A percentile compares a stretch with the other conserved stretches of the same genome.
phyloP scores from a whole-genome alignment of 2,797 vertebrate genomes.

The Sebastiscus albofasciatus region DNA sequence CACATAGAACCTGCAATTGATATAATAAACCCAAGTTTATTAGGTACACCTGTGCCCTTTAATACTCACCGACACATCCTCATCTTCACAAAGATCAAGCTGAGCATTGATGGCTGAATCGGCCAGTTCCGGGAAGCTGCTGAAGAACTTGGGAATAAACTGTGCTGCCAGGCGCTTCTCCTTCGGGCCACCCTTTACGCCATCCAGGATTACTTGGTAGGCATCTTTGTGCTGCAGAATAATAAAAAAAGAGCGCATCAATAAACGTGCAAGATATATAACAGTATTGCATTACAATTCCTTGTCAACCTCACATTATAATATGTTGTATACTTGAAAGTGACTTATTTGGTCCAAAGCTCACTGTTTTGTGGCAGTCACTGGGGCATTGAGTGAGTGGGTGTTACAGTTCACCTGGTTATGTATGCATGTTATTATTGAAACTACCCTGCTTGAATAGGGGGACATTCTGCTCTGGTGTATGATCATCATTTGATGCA shows the following conservation, averaged over 20 bases:
- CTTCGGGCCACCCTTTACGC: slow-evolving; percentile 95
- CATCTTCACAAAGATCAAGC: slow-evolving; percentile 97
- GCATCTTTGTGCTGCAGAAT: slow-evolving; percentile 93
- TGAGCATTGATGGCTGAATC: slow-evolving; percentile 98
- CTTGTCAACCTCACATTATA: not conserved
- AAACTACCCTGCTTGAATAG: not conserved
- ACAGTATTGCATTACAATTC: not conserved
- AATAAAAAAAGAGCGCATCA: not conserved
- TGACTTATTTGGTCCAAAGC: too few species aligned
- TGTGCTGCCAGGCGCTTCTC: slow-evolving; percentile 97
- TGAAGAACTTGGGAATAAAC: slow-evolving; percentile 99
- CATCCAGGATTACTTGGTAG: slow-evolving; percentile 94
- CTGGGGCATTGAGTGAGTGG: not conserved
- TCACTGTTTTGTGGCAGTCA: not conserved
- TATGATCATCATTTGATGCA: not conserved
- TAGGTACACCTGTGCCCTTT: not conserved
- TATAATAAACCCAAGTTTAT: not conserved
- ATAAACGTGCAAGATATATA: not conserved
- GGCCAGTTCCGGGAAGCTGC: slow-evolving; percentile 95
- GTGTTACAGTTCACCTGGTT: not conserved
- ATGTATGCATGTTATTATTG: not conserved
- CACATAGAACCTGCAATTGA: fast-evolving
- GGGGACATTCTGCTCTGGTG: not conserved
- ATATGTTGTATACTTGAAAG: too few species aligned
- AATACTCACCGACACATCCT: slow-evolving; percentile 95